Conservation (phyloP, 2,113 vertebrate species). For the Proterorhinus semilunaris region DNA sequence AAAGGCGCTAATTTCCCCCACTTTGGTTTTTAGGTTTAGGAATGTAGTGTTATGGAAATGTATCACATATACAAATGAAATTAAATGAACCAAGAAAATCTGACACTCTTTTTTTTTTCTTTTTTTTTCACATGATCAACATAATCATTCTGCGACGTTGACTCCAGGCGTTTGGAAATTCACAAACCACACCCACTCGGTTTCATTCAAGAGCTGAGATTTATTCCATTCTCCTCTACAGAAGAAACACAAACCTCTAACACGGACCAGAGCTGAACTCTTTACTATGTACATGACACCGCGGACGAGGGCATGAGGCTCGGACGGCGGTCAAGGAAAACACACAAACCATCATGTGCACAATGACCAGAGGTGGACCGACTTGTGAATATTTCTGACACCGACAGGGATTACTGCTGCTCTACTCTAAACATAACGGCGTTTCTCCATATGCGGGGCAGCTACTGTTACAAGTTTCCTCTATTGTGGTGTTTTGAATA, state of each 20-base stretch:
- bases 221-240: constrained; percentile 56
- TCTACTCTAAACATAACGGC: constrained; percentile 7
- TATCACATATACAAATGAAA: too few relatives aligned
- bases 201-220: constrained; percentile 25
- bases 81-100: too few relatives aligned
- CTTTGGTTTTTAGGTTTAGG: too few relatives aligned
- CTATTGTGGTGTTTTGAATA: too few relatives aligned
- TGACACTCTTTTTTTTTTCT: too few relatives aligned
- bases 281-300: constrained; percentile 37
- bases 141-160: too few relatives aligned
- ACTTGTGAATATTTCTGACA: not conserved
- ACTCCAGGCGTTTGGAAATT: too few relatives aligned
- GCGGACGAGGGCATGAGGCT: constrained; percentile 9
- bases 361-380: not conserved
- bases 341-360: constrained; percentile 17
- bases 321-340: not conserved
- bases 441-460: too few relatives aligned
- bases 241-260: constrained; percentile 59
- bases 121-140: too few relatives aligned
- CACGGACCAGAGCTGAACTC: constrained; percentile 46
- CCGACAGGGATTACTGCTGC: not conserved
- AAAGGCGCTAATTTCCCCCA: too few relatives aligned
- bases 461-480: too few relatives aligned
- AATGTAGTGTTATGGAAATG: too few relatives aligned
- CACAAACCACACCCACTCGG: constrained; percentile 10